Evolutionary conservation across 2,888 invertebrate species (phyloP), one percentile per base, ranked within the genome.

Genomic region (Pediacus dermestoides): DNA sequence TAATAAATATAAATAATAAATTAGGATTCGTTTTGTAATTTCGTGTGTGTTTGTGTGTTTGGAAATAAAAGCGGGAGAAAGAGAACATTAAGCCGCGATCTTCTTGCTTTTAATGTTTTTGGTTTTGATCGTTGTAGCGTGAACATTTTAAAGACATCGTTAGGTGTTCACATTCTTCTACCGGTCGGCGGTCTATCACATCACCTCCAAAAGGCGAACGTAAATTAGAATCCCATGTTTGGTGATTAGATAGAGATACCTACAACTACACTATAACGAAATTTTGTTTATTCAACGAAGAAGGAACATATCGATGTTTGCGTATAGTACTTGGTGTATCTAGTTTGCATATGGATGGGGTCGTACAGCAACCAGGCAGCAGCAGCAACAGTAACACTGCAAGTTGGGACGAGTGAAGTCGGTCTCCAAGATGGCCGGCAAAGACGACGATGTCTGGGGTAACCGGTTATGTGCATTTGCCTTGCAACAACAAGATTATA

Each of bases 381-480:
- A n/a, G n/a, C n/a, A n/a, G n/a, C n/a, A n/a, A n/a, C n/a, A n/a
- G n/a, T n/a, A n/a, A n/a, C n/a, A n/a, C n/a, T n/a, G n/a, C 21
- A n/a, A n/a, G n/a, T n/a, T n/a, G n/a, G n/a, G n/a, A n/a, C n/a
- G n/a, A 14, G 11, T 11, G 16, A 36, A 39, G 40, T 47, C 50
- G 46, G 45, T 46, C 44, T 46, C 43, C 64, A 66, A 66, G 63
- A 66, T 66, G 66, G 67, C 67, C 60, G 66, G 49, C 57, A 46
- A 36, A 56, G 53, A 56, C 49, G 53, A 44, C 50, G 52, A 49
- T 57, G 61, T 57, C 59, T 58, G 60, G 54, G 58, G 55, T 58
- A 67, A 68, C 69, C 69, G 69, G 69, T 68, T 69, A 63, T 66
- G 57, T 66, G 66, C 66, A 67, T 67, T 67, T 67, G 62, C 64